Evolutionary conservation across 2,797 vertebrate species (phyloP), one percentile per base, ranked within the genome.

Genomic region (Halcyon leucocephala): DNA sequence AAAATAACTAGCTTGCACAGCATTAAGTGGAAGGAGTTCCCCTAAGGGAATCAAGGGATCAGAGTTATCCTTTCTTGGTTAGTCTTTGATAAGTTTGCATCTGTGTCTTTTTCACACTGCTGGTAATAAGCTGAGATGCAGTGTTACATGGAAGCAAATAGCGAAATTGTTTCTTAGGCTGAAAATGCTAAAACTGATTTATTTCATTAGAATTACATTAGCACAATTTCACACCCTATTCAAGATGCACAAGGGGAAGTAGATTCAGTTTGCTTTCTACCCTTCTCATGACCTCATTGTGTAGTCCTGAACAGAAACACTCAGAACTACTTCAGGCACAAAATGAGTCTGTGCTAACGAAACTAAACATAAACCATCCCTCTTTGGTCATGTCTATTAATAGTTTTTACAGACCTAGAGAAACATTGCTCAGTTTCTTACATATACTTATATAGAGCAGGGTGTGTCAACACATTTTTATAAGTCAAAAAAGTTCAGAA

Each of bases 1-100:
- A 97, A 96, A 97, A 95, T 90, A 97, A 93, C 96, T 97, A 19
- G 7, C 93, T 91, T 89, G 93, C 84, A 93, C 82, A 93, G 81
- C 88, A 89, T 97, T 95, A 97, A 97, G 92, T 94, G 67, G 80
- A 97, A 95, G 83, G 49, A 82, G 86, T 82, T 94, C 67, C 96
- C 95, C 93, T 95, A 80, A 93, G 91, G 96, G 96, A 96, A 96
- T 95, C 87, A 89, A 90, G 24, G 91, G 87, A 96, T 96, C 85
- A 97, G 94, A 96, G 77, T 82, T 96, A 95, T 13, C 77, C 80
- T 91, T 83, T 96, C 94, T 86, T 93, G 93, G 86, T 79, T 92
- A 92, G 61, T 81, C 91, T 95, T 97, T 97, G 94, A 94, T 95
- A 96, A 97, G 94, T 97, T 94, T 94, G 72, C 71, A 69, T 93